Conservation (phyloP, 2,888 invertebrate genomes). For the Cheilosia vulpina region DNA sequence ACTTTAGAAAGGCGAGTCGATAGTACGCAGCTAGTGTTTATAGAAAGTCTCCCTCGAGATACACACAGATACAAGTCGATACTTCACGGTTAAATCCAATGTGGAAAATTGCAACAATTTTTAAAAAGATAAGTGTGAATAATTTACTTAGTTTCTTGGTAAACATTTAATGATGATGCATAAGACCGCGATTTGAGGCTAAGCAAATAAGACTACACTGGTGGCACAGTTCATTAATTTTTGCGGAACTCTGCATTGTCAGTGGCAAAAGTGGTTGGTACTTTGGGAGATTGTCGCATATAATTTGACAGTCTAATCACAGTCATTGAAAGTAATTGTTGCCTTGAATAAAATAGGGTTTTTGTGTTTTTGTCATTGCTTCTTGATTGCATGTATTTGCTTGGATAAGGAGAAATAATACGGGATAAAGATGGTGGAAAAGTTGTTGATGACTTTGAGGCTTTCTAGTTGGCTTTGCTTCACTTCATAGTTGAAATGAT, state of each 20-base stretch:
- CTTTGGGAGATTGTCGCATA: not conserved
- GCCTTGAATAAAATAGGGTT: not conserved
- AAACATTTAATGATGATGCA: constrained; percentile 9
- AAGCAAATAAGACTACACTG: not conserved
- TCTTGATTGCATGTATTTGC: not conserved
- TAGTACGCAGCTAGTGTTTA: not conserved
- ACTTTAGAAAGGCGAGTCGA: constrained; percentile 22
- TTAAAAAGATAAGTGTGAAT: constrained; percentile 28
- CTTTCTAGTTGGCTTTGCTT: too few species aligned
- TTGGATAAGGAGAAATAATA: not conserved
- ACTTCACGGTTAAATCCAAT: not conserved
- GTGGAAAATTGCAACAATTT: not conserved
- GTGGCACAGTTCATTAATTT: constrained; percentile 1
- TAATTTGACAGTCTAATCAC: not conserved
- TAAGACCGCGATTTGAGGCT: not conserved
- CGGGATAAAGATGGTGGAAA: too few species aligned
- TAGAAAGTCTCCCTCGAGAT: constrained; percentile 11
- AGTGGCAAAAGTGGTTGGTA: not conserved
- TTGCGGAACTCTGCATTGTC: not conserved
- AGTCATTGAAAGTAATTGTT: not conserved
- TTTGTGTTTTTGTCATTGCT: not conserved
- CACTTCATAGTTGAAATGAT: too few species aligned
- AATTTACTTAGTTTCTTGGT: constrained; percentile 18
- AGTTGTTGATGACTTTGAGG: too few species aligned
- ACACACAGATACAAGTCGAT: not conserved